Conservation (phyloP, 2,888 invertebrate species). For the Lamellibrachia satsuma region DNA sequence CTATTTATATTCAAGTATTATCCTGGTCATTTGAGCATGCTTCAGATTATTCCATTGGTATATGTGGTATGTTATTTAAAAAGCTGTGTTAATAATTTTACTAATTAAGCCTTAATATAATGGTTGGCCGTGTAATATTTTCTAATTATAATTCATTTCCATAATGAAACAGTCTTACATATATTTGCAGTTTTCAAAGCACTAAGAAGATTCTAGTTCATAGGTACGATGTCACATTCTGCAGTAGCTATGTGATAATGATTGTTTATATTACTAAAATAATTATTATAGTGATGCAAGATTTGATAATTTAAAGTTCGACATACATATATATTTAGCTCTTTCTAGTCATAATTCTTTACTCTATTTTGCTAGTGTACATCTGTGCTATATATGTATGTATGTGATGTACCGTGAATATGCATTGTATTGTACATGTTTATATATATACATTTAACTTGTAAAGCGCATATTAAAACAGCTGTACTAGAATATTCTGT, state of each 20-base stretch:
- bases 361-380: slow-evolving; percentile 12
- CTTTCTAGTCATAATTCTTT: not conserved
- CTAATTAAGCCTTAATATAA: not conserved
- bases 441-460: slow-evolving; percentile 8
- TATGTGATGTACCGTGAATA: slow-evolving; percentile 9
- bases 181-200: not conserved
- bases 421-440: slow-evolving; percentile 3
- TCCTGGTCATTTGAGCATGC: not conserved
- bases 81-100: not conserved
- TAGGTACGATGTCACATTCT: not conserved
- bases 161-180: not conserved
- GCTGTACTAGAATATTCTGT: not conserved
- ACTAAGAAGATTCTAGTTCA: not conserved
- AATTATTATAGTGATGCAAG: not conserved
- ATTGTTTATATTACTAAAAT: not conserved
- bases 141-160: not conserved
- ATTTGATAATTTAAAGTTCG: not conserved
- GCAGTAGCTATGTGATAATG: not conserved
- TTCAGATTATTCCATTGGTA: not conserved
- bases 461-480: slow-evolving; percentile 10
- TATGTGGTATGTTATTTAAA: not conserved
- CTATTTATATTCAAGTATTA: not conserved
- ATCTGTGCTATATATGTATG: not conserved
- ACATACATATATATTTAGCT: not conserved
- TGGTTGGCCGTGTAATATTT: not conserved